These are phyloP conservation scores for Brachypodius melanocephalos DNA, from an alignment of 2,113 vertebrate species.

Conservation along the genomic window DNA sequence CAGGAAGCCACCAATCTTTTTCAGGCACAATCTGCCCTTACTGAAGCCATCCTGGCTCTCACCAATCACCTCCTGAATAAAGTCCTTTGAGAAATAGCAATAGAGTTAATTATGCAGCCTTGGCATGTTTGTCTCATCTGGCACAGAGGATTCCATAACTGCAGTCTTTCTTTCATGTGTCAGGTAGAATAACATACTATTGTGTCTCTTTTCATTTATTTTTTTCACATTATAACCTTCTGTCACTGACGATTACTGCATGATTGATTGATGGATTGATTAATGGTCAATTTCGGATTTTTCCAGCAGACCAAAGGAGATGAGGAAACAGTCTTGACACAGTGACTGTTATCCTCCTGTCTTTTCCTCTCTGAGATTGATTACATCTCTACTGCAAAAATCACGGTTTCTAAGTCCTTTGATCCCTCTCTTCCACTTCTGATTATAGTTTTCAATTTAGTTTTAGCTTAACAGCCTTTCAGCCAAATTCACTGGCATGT, in stretches of 20 bases:
- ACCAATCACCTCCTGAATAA: neutral
- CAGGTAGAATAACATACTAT: neutral
- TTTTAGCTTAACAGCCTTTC: constrained; percentile 51
- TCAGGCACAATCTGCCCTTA: neutral
- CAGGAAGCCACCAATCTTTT: neutral
- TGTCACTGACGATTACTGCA: constrained; percentile 11
- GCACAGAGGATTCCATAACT: neutral
- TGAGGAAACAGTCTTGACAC: constrained; percentile 7
- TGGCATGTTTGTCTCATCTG: neutral
- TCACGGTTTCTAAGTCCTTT: constrained; percentile 1
- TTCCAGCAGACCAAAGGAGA: neutral
- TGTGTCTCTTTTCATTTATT: neutral
- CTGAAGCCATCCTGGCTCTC: neutral
- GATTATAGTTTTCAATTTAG: constrained; percentile 61
- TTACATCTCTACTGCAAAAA: constrained; percentile 28
- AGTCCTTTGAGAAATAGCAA: neutral
- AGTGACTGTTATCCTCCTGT: neutral
- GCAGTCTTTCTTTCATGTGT: neutral
- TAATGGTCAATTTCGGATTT: constrained; percentile 28
- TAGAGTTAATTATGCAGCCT: neutral
- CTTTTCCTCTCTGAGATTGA: constrained; percentile 39
- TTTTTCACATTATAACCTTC: neutral
- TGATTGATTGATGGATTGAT: constrained; percentile 33
- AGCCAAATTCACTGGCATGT: constrained; percentile 14
- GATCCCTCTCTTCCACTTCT: constrained; percentile 14